Conservation (phyloP, 2,113 vertebrate genomes). For the Anarrhichthys ocellatus region DNA sequence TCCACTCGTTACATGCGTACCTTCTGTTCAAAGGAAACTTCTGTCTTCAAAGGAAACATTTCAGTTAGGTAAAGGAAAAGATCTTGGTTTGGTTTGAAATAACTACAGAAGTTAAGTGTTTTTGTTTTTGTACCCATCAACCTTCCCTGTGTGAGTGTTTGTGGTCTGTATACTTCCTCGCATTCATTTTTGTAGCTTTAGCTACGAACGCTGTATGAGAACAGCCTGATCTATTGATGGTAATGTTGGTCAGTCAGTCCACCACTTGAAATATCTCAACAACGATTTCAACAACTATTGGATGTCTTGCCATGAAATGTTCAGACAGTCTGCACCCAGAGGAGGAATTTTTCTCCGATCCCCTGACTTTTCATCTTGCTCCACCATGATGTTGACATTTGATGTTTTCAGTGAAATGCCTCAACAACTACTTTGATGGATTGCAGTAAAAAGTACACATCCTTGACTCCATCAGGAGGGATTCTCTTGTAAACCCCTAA, state of each 20-base stretch:
- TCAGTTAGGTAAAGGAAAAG: not conserved
- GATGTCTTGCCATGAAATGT: not conserved
- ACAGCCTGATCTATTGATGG: not conserved
- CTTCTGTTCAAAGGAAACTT: too few relatives aligned
- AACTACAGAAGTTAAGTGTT: not conserved
- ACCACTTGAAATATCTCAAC: not conserved
- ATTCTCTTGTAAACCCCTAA: not conserved
- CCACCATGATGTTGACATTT: not conserved
- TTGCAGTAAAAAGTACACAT: not conserved
- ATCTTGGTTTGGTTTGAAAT: not conserved
- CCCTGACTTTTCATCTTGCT: not conserved
- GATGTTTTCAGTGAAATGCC: not conserved
- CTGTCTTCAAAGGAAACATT: too few relatives aligned
- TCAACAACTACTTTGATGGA: not conserved
- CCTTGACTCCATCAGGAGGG: not conserved
- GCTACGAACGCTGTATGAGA: too few relatives aligned
- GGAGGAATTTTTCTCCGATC: not conserved
- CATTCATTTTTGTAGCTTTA: too few relatives aligned
- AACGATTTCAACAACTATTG: not conserved
- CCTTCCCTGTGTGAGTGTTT: too few relatives aligned
- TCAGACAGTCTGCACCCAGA: not conserved
- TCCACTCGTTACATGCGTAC: too few relatives aligned
- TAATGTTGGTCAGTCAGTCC: not conserved
- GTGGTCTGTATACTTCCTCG: too few relatives aligned
- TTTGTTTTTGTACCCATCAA: too few relatives aligned